phyloP scores from a whole-genome alignment of 1,140 invertebrate genomes.

The Tigriopus japonicus region DNA sequence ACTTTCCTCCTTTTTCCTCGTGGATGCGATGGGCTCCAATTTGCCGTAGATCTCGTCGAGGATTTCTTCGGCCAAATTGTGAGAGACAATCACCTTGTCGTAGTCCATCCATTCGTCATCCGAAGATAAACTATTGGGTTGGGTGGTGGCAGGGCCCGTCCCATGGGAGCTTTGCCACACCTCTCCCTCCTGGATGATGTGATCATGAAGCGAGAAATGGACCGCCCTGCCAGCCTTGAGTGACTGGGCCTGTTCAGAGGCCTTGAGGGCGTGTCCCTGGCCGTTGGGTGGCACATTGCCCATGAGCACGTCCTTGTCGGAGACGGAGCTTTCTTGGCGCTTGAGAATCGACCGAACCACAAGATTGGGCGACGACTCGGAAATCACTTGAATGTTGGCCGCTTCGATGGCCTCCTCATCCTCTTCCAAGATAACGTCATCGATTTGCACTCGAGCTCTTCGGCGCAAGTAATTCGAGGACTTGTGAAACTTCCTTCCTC shows the following conservation, averaged over 20 bases:
- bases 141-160: not conserved
- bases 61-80: constrained; percentile 1
- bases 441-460: not conserved
- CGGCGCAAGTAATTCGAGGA: no score
- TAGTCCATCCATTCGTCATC: not conserved
- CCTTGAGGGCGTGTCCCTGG: no score
- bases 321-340: no score
- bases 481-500: no score
- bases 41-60: not conserved
- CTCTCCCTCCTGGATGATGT: not conserved
- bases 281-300: no score
- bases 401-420: not conserved
- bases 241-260: no score
- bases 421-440: not conserved
- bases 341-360: no score
- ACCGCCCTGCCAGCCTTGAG: not conserved
- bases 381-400: not conserved
- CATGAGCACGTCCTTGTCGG: no score
- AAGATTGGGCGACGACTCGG: no score
- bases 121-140: not conserved
- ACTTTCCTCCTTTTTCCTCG: not conserved
- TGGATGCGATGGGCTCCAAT: not conserved
- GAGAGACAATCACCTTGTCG: not conserved
- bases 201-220: not conserved
- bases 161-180: not conserved